Conservation (phyloP, 2,888 invertebrate species). For the Perithous albicinctus region DNA sequence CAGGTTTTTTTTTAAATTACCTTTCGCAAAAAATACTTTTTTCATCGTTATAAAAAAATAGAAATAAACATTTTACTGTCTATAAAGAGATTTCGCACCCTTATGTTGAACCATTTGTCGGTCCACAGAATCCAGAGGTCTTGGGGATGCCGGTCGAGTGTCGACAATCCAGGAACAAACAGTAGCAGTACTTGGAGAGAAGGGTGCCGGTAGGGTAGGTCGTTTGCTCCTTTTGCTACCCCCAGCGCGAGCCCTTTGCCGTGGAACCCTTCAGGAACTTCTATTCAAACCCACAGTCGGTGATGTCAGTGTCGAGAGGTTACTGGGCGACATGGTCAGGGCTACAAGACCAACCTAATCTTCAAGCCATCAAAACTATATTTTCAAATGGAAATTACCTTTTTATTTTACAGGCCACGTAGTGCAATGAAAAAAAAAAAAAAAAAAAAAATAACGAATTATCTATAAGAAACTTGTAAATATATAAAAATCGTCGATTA, state of each 20-base stretch:
- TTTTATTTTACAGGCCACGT: slow-evolving; percentile 12
- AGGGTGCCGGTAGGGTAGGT: slow-evolving; percentile 90
- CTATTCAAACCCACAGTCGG: slow-evolving; percentile 93
- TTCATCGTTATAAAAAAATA: no score
- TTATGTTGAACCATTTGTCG: not conserved
- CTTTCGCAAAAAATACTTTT: no score
- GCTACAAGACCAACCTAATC: slow-evolving; percentile 78
- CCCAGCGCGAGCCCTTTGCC: slow-evolving; percentile 86
- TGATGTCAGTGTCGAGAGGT: slow-evolving; percentile 89
- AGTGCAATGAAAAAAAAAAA: slow-evolving; percentile 42
- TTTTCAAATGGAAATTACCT: slow-evolving; percentile 10
- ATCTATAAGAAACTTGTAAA: slow-evolving; percentile 56
- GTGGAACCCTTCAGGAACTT: slow-evolving; percentile 88
- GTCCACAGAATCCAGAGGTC: slow-evolving; percentile 87
- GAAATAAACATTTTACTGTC: no score
- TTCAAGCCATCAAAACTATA: not conserved
- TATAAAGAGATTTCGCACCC: not conserved
- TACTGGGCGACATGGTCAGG: slow-evolving; percentile 89
- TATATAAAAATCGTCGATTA: slow-evolving; percentile 48
- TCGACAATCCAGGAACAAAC: slow-evolving; percentile 93
- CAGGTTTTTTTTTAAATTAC: no score
- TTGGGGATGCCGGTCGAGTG: slow-evolving; percentile 87
- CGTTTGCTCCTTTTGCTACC: slow-evolving; percentile 91
- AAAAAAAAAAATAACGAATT: no score
- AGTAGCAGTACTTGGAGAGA: slow-evolving; percentile 91